Base-by-base conservation (phyloP, 2,888 invertebrate genomes). In the Philereme transversata region DNA sequence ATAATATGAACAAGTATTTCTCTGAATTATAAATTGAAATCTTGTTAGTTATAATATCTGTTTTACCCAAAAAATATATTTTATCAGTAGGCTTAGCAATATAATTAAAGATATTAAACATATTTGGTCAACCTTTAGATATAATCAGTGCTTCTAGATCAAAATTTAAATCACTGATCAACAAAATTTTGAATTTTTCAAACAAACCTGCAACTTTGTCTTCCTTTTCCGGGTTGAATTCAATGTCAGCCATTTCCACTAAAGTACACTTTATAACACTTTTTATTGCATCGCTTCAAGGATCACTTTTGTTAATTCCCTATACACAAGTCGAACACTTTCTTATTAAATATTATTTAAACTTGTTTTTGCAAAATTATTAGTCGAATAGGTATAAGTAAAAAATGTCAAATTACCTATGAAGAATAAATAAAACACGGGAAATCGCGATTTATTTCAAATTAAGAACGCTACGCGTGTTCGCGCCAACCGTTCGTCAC, bases 401-500 rank as follows among this genome's bases (percentile, higher is more conserved):
- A 60, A 47, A 34, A 51, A 51, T 3, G 4, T 6, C 53, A 55
- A 64, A 67, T 62, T 60, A n/a, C n/a, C n/a, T n/a, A 67, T 55
- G 59, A 65, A 22, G 22, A 22, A 2, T 22, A 2, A 22, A 22
- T 22, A 22, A 52, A 47, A 52, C 62, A 46, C 51, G 48, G 53
- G 46, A 55, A 54, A 60, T 61, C 66, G 65, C 67, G 60, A 65
- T 52, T 47, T 40, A 66, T 67, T 55, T 56, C 48, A 54, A 46
- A 51, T 47, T 33, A 47, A 35, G 34, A 71, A 74, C 73, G 74
- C 73, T 75, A 74, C 74, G 77, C 87, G 86, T 84, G 86, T 70
- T 70, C 69, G 67, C 78, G 73, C 77, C 76, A 64, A 78, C 74
- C 70, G 81, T 75, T 79, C 76, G 76, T 77, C 79, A 76, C 82